These are phyloP conservation scores for Lepetodrilus schrolli DNA, from an alignment of 2,888 invertebrate species.

Conservation along the genomic window DNA sequence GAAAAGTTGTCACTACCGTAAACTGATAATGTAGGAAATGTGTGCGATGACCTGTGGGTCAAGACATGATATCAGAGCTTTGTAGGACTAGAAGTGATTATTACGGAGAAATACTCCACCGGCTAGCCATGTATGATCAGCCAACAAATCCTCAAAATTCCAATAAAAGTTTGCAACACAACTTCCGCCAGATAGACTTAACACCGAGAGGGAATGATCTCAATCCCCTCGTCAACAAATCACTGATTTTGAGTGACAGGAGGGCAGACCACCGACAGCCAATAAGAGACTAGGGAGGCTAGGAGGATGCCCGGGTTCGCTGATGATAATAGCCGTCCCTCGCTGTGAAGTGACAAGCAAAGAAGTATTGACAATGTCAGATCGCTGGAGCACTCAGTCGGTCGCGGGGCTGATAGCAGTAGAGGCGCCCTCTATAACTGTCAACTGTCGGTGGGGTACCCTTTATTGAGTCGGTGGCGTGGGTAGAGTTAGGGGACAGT, in stretches of 20 bases:
- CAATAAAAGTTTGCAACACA: slow-evolving; percentile 11
- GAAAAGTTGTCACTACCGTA: neutral
- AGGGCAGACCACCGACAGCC: neutral
- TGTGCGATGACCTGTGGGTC: neutral
- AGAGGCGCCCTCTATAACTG: neutral
- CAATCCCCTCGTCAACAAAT: slow-evolving; percentile 21
- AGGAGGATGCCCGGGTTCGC: neutral
- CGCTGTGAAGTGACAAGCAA: neutral
- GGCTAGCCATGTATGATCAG: too few species aligned
- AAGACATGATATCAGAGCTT: neutral
- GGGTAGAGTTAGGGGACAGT: neutral
- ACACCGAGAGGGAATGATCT: neutral
- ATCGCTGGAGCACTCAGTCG: slow-evolving; percentile 5
- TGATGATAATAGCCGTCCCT: neutral
- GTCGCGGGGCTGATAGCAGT: neutral
- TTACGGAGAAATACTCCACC: too few species aligned
- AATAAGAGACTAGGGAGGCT: neutral
- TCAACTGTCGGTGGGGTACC: neutral
- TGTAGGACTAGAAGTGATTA: too few species aligned
- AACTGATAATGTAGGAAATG: slow-evolving; percentile 14
- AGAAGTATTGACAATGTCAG: slow-evolving; percentile 1
- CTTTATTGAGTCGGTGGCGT: neutral
- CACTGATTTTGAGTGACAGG: neutral
- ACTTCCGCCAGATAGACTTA: neutral
- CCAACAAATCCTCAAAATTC: neutral